Base-by-base conservation (phyloP, 2,113 vertebrate species). In the Neogobius melanostomus region DNA sequence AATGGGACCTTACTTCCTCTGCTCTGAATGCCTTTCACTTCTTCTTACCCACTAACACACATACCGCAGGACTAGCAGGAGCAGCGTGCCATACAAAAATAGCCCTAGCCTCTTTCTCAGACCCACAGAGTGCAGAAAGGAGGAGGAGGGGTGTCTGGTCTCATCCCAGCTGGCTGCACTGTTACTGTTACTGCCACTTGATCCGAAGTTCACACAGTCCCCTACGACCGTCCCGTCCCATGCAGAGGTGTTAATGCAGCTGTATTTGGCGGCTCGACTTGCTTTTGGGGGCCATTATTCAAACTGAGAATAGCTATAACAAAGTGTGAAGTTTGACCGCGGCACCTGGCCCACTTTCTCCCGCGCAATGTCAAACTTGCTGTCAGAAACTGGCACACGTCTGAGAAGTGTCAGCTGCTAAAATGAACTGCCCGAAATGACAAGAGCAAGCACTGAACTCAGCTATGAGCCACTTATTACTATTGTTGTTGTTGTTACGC, bases 31-130 rank as follows among this genome's bases (percentile, higher is more conserved):
- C 78, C 87, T 87, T 87, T 87, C 82, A 86, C 68, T 82, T 83
- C 78, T 84, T 79, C 77, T 83, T 69, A 84, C 85, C 85, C 82
- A 88, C 81, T 89, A 85, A 87, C 86, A 89, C 82, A 89, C 82
- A 82, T 85, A 78, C 77, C 87, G 79, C 76, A 79, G 77, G 66
- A 80, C 78, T 71, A 56, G 53, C 53, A 53, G 52, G 80, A 84
- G 82, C 72, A 64, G 82, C 64, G 14, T 81, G 77, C 80, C 82
- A 72, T 62, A 75, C 79, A 85, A 79, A 88, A 88, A 89, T 87
- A 90, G 86, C 77, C 70, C 70, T 73, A 44, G 43, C 74, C 72
- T 68, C 72, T 80, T 71, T 45, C 66, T 65, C 11, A 85, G 82
- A 82, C 77, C 70, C 56, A 75, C 60, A 56, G 60, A 45, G 64